Base-by-base conservation (phyloP, 2,888 invertebrate genomes). In the Protonemura montana region DNA sequence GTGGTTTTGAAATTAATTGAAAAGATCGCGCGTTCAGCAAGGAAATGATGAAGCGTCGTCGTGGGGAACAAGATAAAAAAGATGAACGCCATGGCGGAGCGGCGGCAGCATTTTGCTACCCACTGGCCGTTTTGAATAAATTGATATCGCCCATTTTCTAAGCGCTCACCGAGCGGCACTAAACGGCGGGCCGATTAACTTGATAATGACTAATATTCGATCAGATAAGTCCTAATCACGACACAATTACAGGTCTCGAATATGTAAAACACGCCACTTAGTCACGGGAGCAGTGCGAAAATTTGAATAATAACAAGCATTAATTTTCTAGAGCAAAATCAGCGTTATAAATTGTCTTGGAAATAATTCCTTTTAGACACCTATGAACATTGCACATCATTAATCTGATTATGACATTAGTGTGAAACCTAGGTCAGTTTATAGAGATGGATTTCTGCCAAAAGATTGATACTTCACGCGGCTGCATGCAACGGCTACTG, bases 241-340 rank as follows among this genome's bases (percentile, higher is more conserved):
- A 59, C 6, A 21, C 59, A 21, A 59, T 59, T 59, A 59, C 59
- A 13, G 59, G 59, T 16, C 7, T 59, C 59, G 21, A 59, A 59
- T 59, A 59, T 59, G 59, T 59, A 59, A 59, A 59, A 59, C 59
- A 59, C 21, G 59, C 59, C 59, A 59, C 59, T 59, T 59, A 41
- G 41, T 10, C 59, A 59, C 59, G 59, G 59, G 59, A 59, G 59
- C 59, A 59, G 59, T 59, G 59, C 59, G 59, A 59, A 59, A 59
- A 59, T 59, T 59, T 59, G 59, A 59, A 59, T 59, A 59, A 59
- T 59, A 59, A 59, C 59, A 59, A 59, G 59, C 59, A 59, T 59
- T 59, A 59, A 59, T 59, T 59, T 59, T 59, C 59, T 10, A 59
- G 59, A 59, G 16, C 16, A 59, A 59, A 59, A 59, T 59, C 59